A percentile compares a stretch with the other conserved stretches of the same genome.
These are phyloP conservation scores for Heliangelus exortis DNA, from an alignment of 2,797 vertebrate genomes.

Conservation along the genomic window DNA sequence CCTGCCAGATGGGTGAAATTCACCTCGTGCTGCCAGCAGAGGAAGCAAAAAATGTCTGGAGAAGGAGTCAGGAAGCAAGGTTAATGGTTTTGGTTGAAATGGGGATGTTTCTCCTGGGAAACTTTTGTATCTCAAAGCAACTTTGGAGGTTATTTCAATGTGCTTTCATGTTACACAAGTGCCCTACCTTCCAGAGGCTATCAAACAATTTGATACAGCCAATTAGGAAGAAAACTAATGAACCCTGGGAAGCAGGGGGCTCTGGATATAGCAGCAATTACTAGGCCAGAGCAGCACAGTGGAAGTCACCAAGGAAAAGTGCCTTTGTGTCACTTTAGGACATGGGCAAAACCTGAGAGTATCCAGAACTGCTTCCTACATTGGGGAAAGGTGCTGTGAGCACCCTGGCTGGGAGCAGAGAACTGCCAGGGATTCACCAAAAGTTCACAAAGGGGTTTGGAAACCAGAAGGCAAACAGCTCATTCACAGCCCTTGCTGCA, in stretches of 20 bases:
- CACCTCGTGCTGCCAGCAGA: background rate
- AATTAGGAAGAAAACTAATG: background rate
- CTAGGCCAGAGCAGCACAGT: background rate
- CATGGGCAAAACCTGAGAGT: accelerated
- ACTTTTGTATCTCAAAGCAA: background rate
- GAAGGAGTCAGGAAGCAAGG: background rate
- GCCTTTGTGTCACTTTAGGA: background rate
- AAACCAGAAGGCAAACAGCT: background rate
- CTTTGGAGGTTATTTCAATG: background rate
- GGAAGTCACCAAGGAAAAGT: background rate
- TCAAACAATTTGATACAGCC: background rate
- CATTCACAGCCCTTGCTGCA: background rate
- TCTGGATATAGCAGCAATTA: background rate
- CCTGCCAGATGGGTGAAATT: background rate
- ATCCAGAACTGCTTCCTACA: background rate
- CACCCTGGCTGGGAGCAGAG: accelerated
- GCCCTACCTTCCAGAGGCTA: background rate
- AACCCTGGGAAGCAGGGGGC: background rate
- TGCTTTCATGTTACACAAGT: background rate
- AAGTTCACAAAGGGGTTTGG: accelerated
- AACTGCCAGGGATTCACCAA: background rate
- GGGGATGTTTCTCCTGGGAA: background rate
- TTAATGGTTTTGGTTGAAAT: background rate
- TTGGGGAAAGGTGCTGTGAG: accelerated
- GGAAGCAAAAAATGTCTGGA: background rate